phyloP scores from a whole-genome alignment of 2,113 vertebrate species.

The Pelecanoides urinatrix region DNA sequence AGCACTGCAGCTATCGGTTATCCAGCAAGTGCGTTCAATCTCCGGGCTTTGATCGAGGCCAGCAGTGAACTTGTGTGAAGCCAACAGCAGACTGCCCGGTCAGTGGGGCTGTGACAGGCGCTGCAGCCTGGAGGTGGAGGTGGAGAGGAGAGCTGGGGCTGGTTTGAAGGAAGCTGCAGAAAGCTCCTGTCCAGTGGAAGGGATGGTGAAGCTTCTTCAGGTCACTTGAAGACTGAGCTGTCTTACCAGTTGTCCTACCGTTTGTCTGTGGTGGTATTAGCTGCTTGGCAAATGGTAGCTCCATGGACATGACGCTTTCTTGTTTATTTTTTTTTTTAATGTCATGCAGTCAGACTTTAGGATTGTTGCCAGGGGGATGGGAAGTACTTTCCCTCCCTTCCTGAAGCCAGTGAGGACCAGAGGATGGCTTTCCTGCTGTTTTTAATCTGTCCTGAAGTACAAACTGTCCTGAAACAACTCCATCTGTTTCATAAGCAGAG shows the following conservation, averaged over 20 bases:
- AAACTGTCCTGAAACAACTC: background rate
- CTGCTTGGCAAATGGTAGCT: background rate
- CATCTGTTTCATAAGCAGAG: background rate
- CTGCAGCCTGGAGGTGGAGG: background rate
- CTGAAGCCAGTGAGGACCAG: background rate
- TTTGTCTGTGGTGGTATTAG: background rate
- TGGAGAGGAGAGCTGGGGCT: background rate
- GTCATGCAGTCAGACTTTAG: background rate
- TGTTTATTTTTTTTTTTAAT: background rate
- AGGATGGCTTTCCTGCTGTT: slow-evolving; percentile 29
- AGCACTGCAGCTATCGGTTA: background rate
- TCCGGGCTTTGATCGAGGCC: background rate
- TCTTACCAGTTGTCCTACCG: background rate
- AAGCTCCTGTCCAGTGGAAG: background rate
- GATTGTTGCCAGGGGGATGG: background rate
- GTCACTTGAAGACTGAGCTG: background rate
- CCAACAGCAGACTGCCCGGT: background rate
- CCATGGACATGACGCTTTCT: background rate
- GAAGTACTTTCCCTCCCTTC: slow-evolving; percentile 42
- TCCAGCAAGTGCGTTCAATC: fast-evolving
- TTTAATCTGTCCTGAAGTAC: background rate
- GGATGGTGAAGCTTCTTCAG: background rate
- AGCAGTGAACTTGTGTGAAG: background rate
- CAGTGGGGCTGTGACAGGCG: fast-evolving
- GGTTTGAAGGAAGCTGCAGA: background rate